Evolutionary conservation across 2,888 invertebrate genomes (phyloP), one percentile per base, ranked within the genome.

Genomic region (Calameuta pallipes): DNA sequence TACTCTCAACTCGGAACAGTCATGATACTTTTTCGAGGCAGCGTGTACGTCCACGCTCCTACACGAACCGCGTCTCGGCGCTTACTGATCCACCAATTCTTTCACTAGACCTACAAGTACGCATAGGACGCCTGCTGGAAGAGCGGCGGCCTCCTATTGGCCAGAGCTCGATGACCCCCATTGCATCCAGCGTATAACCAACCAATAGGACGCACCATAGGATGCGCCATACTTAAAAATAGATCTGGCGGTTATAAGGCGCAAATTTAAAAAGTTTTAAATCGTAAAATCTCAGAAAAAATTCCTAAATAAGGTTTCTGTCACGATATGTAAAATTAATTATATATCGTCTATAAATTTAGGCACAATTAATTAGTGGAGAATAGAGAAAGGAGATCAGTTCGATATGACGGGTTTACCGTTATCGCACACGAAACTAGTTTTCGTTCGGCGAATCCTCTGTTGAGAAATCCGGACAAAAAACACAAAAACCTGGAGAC

Each of bases 1-100:
- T 41, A 41, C 15, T 41, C 41, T 41, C 41, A 15, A 41, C 15
- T 15, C 41, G 41, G 15, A 4, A 15, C 41, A 41, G 15, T 41
- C 41, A 13, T 37, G 13, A 41, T 41, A 41, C 15, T 41, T 41
- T 41, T 41, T 41, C 41, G 41, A 41, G 41, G 15, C 15, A 41
- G 15, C 41, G 71, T n/a, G 71, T 4, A 33, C 30, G 4, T 13
- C 71, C 71, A 74, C 74, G 11, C 74, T 74, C 34, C n/a, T 12
- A 15, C n/a, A 31, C 74, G 35, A 30, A 35, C 36, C 87, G 86
- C 85, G 88, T 84, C 85, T 84, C 85, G 81, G 80, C 85, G 82
- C 84, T 79, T 81, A 88, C 88, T 88, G 83, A 84, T 71, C 69
- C 79, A 81, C 81, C 77, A 80, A 80, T 82, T 80, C 78, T 80